Evolutionary conservation across 2,888 invertebrate genomes (phyloP).

Genomic region (Cataglyphis altisquamis): DNA sequence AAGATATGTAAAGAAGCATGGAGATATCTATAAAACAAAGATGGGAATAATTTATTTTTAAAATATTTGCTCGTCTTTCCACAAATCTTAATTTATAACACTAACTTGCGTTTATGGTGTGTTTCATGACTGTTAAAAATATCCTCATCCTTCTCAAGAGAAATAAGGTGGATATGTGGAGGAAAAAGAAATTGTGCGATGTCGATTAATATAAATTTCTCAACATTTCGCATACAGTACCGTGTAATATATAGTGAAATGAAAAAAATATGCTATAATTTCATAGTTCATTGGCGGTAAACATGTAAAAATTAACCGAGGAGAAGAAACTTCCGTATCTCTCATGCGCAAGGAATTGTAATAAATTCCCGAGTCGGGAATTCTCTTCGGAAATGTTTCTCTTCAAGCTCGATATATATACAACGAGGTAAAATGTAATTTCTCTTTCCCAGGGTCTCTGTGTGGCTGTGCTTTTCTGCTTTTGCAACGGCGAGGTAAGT

Average conservation of each 20-base stretch:
- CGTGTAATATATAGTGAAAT: not conserved
- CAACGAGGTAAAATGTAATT: slow-evolving; percentile 33
- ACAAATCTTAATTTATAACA: not conserved
- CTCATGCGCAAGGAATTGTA: slow-evolving; percentile 6
- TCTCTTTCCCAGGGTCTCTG: slow-evolving; percentile 92
- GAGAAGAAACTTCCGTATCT: not conserved
- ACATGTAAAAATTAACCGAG: slow-evolving; percentile 33
- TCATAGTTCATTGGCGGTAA: slow-evolving; percentile 13
- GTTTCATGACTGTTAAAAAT: not conserved
- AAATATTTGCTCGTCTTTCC: not conserved
- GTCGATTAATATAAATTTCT: not conserved
- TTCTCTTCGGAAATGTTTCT: slow-evolving; percentile 18
- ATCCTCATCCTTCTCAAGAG: not conserved
- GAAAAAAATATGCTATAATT: not conserved
- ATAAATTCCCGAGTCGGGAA: slow-evolving; percentile 25
- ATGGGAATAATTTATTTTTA: not conserved
- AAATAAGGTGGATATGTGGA: not conserved
- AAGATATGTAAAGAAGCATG: not conserved
- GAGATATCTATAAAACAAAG: not conserved
- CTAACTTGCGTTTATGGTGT: not conserved
- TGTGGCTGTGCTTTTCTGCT: slow-evolving; percentile 96
- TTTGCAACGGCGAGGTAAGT: slow-evolving; percentile 97
- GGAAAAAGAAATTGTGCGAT: not conserved
- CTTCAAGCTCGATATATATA: slow-evolving; percentile 16
- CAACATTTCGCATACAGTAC: not conserved